phyloP scores from a whole-genome alignment of 2,888 invertebrate genomes.

The Phoenoteleia sp. region DNA sequence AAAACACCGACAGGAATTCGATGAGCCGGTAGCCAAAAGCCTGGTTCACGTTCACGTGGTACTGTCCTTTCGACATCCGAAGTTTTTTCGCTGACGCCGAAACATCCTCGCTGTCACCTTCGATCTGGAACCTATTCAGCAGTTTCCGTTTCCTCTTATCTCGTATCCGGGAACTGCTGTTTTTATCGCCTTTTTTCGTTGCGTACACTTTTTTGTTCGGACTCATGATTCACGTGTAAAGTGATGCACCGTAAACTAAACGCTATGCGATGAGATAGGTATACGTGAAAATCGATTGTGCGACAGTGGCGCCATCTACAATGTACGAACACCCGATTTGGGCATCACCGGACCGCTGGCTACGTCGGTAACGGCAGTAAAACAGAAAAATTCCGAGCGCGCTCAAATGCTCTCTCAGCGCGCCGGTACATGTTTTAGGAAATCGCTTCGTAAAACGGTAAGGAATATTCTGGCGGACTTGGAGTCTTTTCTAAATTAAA shows the following conservation, averaged over 20 bases:
- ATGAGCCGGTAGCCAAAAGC: constrained; percentile 69
- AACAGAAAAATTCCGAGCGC: constrained; percentile 32
- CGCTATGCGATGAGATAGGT: constrained; percentile 8
- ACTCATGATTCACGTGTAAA: constrained; percentile 14
- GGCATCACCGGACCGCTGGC: constrained; percentile 25
- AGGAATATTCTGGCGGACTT: constrained; percentile 24
- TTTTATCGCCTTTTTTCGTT: constrained; percentile 19
- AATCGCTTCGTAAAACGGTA: constrained; percentile 23
- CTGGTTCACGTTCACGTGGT: constrained; percentile 67
- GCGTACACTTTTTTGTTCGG: constrained; percentile 26
- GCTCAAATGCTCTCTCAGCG: too few species aligned
- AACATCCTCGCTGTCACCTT: constrained; percentile 22
- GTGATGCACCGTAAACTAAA: constrained; percentile 15
- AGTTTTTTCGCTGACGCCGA: constrained; percentile 72
- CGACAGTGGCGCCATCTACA: constrained; percentile 24
- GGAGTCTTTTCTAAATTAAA: constrained; percentile 15
- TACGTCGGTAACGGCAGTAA: constrained; percentile 33
- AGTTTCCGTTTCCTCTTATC: constrained; percentile 19
- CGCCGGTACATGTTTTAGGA: constrained; percentile 17
- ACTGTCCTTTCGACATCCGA: constrained; percentile 10
- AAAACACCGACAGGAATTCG: constrained; percentile 71
- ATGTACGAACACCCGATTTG: constrained; percentile 25
- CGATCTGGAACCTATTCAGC: background rate
- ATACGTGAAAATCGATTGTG: constrained; percentile 20
- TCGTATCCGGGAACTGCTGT: background rate